A percentile compares a stretch with the other conserved stretches of the same genome.
phyloP scores from a whole-genome alignment of 2,797 vertebrate species.

The Simalia tracyae region DNA sequence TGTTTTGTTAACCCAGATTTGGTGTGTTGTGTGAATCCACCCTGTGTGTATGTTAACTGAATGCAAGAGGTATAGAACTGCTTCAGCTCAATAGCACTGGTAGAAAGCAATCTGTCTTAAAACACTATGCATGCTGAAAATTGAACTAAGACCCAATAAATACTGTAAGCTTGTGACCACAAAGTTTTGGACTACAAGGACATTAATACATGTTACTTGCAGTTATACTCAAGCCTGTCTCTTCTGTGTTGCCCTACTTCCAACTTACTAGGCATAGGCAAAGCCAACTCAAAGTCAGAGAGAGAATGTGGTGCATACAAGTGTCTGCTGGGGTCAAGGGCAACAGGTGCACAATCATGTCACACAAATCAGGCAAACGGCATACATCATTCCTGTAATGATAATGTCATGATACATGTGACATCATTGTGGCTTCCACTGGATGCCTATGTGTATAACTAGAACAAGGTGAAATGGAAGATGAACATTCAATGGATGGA shows the following conservation, averaged over 20 bases:
- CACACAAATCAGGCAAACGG: not conserved
- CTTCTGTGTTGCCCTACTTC: not conserved
- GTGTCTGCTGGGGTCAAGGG: not conserved
- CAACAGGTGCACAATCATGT: not conserved
- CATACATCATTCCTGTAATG: not conserved
- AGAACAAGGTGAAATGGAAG: not conserved
- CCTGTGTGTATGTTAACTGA: not conserved
- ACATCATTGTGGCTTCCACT: not conserved
- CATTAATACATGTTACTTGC: not conserved
- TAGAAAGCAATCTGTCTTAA: not conserved
- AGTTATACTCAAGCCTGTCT: not conserved
- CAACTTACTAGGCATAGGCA: not conserved
- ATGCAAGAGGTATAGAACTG: not conserved
- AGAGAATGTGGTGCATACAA: not conserved
- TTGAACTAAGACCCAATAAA: not conserved
- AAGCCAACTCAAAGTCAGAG: not conserved
- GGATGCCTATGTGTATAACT: not conserved
- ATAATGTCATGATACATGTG: not conserved
- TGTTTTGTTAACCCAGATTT: not conserved
- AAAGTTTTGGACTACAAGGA: not conserved
- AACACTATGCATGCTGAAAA: not conserved
- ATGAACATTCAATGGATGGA: not conserved
- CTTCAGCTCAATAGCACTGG: not conserved
- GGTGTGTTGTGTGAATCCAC: not conserved
- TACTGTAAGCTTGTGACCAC: not conserved